Evolutionary conservation across 2,888 invertebrate genomes (phyloP), one percentile per base, ranked within the genome.

Genomic region (Ferdinandea cuprea): DNA sequence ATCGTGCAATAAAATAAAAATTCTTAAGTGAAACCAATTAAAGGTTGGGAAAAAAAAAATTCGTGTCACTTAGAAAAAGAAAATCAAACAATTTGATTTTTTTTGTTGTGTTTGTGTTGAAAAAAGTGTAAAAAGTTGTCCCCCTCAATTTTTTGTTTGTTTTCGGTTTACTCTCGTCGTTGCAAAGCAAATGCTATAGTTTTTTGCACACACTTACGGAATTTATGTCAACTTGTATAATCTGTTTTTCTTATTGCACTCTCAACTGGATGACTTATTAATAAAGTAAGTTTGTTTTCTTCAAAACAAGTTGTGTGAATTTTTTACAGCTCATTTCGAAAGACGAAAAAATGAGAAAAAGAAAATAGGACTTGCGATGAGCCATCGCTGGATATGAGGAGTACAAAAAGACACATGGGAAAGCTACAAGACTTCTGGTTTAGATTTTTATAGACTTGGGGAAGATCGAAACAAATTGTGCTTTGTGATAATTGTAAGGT

Each of bases 281-380:
- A 79, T 44, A 54, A n/a, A 58, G 80, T 81, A 74, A 76, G 74
- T 81, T 56, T 54, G 50, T 48, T 81, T 74, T 52, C 59, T 59
- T 65, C 25, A 37, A 66, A 76, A 71, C 77, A 19, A 25, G 58
- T 81, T 79, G 40, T 48, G 37, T 37, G 28, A 42, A 37, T 58
- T 59, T 48, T 74, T 68, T 61, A 11, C 59, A 58, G 63, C 37
- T 54, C 58, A 56, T 50, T 50, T 15, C 9, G 30, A 63, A 30
- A 50, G 42, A 77, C 42, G n/a, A 5, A 71, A 11, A 42, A 44
- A 21, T 32, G 1, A n/a, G 32, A 3, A 3, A 25, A 25, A 25
- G 5, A 25, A 25, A 25, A 25, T n/a, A n/a, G n/a, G n/a, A n/a
- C n/a, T n/a, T n/a, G n/a, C n/a, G n/a, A n/a, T n/a, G n/a, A n/a